Conservation (phyloP, 2,797 vertebrate species). For the Clarias laeviceps region DNA sequence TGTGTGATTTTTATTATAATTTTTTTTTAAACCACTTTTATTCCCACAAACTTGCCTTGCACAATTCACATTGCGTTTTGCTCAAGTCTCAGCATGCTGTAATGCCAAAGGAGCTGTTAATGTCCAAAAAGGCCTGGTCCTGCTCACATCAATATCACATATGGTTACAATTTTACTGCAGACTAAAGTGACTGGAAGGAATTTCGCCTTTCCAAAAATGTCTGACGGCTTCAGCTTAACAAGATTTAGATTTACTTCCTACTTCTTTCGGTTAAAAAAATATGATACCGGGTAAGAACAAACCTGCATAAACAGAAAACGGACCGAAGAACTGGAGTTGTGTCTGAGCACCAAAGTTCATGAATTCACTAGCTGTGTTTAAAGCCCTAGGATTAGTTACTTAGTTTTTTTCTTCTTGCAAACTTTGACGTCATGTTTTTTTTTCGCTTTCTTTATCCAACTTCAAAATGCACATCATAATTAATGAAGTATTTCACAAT, state of each 20-base stretch:
- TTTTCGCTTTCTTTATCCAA: background rate
- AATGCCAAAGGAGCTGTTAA: slow-evolving; percentile 52
- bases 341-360: background rate
- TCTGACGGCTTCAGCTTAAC: slow-evolving; percentile 57
- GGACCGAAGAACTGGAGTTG: slow-evolving; percentile 20
- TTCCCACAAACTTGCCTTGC: slow-evolving; percentile 22
- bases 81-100: slow-evolving; percentile 30
- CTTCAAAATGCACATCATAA: background rate
- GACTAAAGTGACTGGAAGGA: slow-evolving; percentile 56
- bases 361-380: background rate
- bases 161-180: slow-evolving; percentile 62
- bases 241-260: slow-evolving; percentile 56
- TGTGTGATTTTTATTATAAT: background rate
- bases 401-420: background rate
- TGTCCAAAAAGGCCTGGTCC: slow-evolving; percentile 52
- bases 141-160: slow-evolving; percentile 57
- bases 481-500: background rate
- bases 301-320: slow-evolving; percentile 34
- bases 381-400: no score
- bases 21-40: slow-evolving; percentile 21
- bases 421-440: background rate
- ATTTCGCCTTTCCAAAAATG: slow-evolving; percentile 46
- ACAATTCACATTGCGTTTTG: slow-evolving; percentile 51
- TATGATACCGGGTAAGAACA: slow-evolving; percentile 16
- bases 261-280: slow-evolving; percentile 33